A percentile compares a stretch with the other conserved stretches of the same genome.
Conservation (phyloP, 2,888 invertebrate genomes). For the Megalurothrips usitatus region DNA sequence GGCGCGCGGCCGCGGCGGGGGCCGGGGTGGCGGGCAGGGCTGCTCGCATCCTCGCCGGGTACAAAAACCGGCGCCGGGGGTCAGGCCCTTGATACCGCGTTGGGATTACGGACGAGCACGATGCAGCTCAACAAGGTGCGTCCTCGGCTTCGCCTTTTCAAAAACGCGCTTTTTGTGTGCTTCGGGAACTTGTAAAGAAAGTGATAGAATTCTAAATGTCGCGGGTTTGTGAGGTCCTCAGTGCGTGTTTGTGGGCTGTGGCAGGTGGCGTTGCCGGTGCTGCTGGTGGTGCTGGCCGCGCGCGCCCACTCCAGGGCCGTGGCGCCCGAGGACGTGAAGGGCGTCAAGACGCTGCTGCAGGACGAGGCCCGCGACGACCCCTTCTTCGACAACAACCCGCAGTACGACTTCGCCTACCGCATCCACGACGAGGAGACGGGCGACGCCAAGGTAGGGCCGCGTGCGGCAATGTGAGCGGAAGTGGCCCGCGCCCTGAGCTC, state of each 20-base stretch:
- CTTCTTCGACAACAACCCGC: slow-evolving; percentile 34
- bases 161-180: too few species aligned
- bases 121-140: not conserved
- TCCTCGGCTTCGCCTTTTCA: too few species aligned
- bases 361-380: slow-evolving; percentile 28
- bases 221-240: not conserved
- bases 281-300: not conserved
- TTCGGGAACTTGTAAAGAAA: too few species aligned
- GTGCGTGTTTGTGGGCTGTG: not conserved
- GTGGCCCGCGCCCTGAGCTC: too few species aligned
- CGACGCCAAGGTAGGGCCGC: not conserved
- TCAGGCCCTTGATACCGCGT: not conserved
- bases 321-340: not conserved
- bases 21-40: not conserved
- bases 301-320: not conserved
- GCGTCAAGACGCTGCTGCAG: not conserved
- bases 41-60: not conserved
- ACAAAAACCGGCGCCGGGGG: not conserved
- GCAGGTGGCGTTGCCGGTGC: not conserved
- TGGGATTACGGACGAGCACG: not conserved
- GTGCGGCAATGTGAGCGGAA: too few species aligned
- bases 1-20: not conserved
- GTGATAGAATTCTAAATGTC: too few species aligned
- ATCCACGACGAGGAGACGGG: slow-evolving; percentile 11
- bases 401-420: slow-evolving; percentile 32